These are phyloP conservation scores for Hartigia nigra DNA, from an alignment of 2,888 invertebrate genomes.

Conservation along the genomic window DNA sequence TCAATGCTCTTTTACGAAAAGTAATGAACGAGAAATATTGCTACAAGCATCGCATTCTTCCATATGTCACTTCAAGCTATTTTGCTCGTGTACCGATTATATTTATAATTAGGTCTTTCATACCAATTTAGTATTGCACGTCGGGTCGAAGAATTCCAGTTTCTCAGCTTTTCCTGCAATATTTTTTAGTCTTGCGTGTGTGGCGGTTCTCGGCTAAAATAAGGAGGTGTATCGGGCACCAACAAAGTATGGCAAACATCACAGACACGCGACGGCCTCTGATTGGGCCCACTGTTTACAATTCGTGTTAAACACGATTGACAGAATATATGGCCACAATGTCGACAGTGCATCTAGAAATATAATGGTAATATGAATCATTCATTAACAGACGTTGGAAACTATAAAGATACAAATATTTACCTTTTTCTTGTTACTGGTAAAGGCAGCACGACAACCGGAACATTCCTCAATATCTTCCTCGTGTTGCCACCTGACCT, in stretches of 20 bases:
- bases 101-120: background rate
- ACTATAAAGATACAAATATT: background rate
- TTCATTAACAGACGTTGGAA: background rate
- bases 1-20: too few species aligned
- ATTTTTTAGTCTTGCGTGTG: slow-evolving; percentile 66
- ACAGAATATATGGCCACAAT: slow-evolving; percentile 98
- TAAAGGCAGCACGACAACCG: slow-evolving; percentile 80
- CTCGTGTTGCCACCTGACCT: slow-evolving; percentile 98
- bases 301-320: slow-evolving; percentile 81
- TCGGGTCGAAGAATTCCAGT: slow-evolving; percentile 36
- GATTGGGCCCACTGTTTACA: slow-evolving; percentile 88
- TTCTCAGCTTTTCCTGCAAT: slow-evolving; percentile 11
- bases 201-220: slow-evolving; percentile 88
- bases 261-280: slow-evolving; percentile 90
- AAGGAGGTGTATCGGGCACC: slow-evolving; percentile 89
- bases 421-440: slow-evolving; percentile 79
- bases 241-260: slow-evolving; percentile 97
- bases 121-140: slow-evolving; percentile 51
- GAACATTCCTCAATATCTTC: slow-evolving; percentile 94
- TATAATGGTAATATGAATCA: slow-evolving; percentile 1
- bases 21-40: too few species aligned
- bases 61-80: too few species aligned
- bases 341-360: slow-evolving; percentile 84
- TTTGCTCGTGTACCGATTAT: too few species aligned
- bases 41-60: too few species aligned